A percentile compares a stretch with the other conserved stretches of the same genome.
Evolutionary conservation across 2,888 invertebrate genomes (phyloP).

Genomic region (Diadegma fenestrale): DNA sequence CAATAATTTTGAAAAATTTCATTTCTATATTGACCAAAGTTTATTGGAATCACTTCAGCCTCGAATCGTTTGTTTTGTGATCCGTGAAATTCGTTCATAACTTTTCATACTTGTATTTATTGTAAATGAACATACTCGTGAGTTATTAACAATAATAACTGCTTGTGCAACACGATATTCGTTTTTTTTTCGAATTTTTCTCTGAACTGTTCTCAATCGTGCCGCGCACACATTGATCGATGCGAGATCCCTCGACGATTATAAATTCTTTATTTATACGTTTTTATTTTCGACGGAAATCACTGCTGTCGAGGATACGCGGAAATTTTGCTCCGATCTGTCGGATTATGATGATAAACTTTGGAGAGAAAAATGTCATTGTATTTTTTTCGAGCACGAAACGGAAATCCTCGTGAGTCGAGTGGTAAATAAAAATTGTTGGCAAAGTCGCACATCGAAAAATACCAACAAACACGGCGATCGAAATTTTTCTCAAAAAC

Average conservation of each 20-base stretch:
- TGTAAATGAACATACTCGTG: not conserved
- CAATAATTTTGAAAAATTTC: too few relatives aligned
- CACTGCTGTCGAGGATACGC: not conserved
- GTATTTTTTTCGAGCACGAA: not conserved
- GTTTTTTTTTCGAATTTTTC: not conserved
- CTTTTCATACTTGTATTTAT: not conserved
- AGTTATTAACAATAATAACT: not conserved
- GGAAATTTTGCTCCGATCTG: not conserved
- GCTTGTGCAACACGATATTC: not conserved
- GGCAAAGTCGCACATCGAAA: not conserved
- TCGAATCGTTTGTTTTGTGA: constrained; percentile 6
- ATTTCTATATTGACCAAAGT: too few relatives aligned
- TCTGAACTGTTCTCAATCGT: not conserved
- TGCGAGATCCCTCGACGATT: not conserved
- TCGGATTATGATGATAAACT: not conserved
- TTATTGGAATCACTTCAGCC: not conserved
- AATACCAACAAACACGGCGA: not conserved
- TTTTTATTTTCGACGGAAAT: not conserved
- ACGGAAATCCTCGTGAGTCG: not conserved
- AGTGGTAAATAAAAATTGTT: not conserved
- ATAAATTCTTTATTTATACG: not conserved
- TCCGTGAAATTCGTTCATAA: not conserved
- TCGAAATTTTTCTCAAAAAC: not conserved
- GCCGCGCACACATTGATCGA: not conserved
- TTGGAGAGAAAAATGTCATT: not conserved